Evolutionary conservation across 2,797 vertebrate species (phyloP), one percentile per base, ranked within the genome.

Genomic region (Myioborus miniatus): DNA sequence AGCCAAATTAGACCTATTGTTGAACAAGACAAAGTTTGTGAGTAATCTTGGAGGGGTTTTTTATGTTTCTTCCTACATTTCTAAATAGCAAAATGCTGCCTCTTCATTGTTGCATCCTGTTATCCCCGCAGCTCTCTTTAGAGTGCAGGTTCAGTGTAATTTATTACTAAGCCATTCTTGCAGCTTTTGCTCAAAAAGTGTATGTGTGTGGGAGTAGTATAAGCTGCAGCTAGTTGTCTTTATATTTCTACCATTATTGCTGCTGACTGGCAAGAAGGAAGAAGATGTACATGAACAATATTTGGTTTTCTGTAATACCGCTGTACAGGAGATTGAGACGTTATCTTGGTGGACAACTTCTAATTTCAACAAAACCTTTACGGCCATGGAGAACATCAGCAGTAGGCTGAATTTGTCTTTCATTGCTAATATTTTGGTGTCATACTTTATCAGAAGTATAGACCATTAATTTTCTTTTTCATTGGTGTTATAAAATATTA

Each of bases 171-270:
- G 18, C 29, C 70, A 52, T 69, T 75, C 64, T 74, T 83, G 59
- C 46, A 90, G 52, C 17, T 87, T 72, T 71, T 70, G 15, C 41
- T 90, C 23, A 44, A 68, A 85, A 83, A 41, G 12, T 77, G 16
- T 70, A n/a, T 16, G 30, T 52, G 50, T 68, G 64, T 78, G 71
- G 83, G 89, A 94, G 94, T 55, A 85, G 23, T 62, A 91, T 50
- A 87, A 84, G 70, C 36, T 89, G 81, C 87, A 93, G 62, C 75
- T 96, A 71, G 2, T 72, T 94, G 75, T 64, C 50, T 77, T 89
- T 76, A 55, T 83, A 76, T 89, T 87, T 78, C 62, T n/a, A 53
- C 64, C 32, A 17, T 63, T 72, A 11, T 64, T 87, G 67, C 37
- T 74, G 60, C 70, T 93, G 68, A 77, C 58, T 91, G 39, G n/a